These are phyloP conservation scores for Crocallis elinguaria DNA, from an alignment of 2,888 invertebrate genomes.

Conservation along the genomic window DNA sequence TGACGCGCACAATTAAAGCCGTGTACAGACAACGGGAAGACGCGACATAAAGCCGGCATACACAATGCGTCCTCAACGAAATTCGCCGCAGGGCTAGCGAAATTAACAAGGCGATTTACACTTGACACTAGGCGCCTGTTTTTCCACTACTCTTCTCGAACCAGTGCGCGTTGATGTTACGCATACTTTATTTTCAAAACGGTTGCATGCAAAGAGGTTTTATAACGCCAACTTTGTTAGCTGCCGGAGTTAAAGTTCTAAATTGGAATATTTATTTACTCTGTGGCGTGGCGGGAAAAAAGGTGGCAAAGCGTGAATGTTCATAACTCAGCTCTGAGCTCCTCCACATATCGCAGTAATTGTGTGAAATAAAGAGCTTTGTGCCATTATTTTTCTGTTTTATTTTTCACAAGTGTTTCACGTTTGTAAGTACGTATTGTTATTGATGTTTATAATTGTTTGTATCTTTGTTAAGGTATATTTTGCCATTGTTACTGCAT, in stretches of 20 bases:
- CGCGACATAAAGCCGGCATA: constrained; percentile 82
- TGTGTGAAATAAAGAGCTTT: constrained; percentile 79
- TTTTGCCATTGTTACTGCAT: not conserved
- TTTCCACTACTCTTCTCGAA: constrained; percentile 73
- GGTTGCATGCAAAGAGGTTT: constrained; percentile 42
- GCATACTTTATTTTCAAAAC: constrained; percentile 53
- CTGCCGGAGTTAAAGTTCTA: constrained; percentile 34
- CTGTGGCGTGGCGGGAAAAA: constrained; percentile 53
- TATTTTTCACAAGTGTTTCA: constrained; percentile 43
- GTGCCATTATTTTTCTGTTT: constrained; percentile 72
- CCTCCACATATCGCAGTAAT: constrained; percentile 71
- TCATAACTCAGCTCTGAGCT: constrained; percentile 57
- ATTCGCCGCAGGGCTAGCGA: constrained; percentile 83
- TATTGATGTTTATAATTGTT: constrained; percentile 39
- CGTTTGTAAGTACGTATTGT: constrained; percentile 39
- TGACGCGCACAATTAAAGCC: constrained; percentile 84
- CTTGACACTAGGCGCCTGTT: constrained; percentile 82
- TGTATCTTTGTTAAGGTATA: constrained; percentile 3
- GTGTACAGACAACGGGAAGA: constrained; percentile 84
- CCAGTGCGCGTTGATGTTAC: constrained; percentile 52
- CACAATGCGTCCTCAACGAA: constrained; percentile 84
- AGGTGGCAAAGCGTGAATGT: constrained; percentile 54
- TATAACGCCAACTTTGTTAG: constrained; percentile 31
- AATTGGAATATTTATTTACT: constrained; percentile 37
- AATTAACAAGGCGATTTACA: constrained; percentile 86